Evolutionary conservation across 2,113 vertebrate genomes (phyloP), one percentile per base, ranked within the genome.

Genomic region (Anguilla japonica): DNA sequence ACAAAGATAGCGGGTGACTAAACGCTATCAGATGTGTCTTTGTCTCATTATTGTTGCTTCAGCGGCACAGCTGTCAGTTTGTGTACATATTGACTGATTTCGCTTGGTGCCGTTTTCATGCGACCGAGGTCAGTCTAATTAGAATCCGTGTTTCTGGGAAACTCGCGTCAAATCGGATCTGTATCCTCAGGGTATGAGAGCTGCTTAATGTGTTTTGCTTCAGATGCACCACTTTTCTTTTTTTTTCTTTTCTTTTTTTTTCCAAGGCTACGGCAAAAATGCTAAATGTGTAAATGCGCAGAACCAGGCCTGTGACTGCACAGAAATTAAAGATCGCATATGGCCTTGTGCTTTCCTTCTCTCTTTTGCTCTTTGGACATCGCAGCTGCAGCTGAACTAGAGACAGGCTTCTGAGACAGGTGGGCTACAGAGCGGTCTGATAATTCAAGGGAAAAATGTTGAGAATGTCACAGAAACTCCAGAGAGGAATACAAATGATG

Each of bases 381-480:
- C 43, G 78, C 81, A 88, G 88, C 82, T 87, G 34, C 34, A 67
- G 81, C 79, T 88, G 88, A 94, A 91, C 87, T 90, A 89, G 67
- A 92, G 86, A 79, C 87, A 87, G 86, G 78, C 88, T 86, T 81
- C 85, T 84, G 85, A 86, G 89, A 90, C 85, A 88, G 89, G 86
- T 89, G 43, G 11, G 14, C 88, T 84, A 85, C 83, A 84, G 89
- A 87, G 83, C 60, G 57, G 87, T 84, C 84, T 88, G 82, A 91
- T 91, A 92, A 92, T 90, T 85, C 86, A 86, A 87, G 89, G 83
- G 71, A 87, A 91, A 92, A 91, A 41, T 84, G 87, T 80, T 29
- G 20, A 78, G 85, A 93, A 92, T 92, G 92, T 93, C 91, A 90
- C 79, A 88, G 50, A 85, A 81, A 87, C 50, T 87, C 89, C 89